Evolutionary conservation across 1,140 invertebrate species (phyloP), one percentile per base, ranked within the genome.

Genomic region (Cardiocondyla obscurior): DNA sequence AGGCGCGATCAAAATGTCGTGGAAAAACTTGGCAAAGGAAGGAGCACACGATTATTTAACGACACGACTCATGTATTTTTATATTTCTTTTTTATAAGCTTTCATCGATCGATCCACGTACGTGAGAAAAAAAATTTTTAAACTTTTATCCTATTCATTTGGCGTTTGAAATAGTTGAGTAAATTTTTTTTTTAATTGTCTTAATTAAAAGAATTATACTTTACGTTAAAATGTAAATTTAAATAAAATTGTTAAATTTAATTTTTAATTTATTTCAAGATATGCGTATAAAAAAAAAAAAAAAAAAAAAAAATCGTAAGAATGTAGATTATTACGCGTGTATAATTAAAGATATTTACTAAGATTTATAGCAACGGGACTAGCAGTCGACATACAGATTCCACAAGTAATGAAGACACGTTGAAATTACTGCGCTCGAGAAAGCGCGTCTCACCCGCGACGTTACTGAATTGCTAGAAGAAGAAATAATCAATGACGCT

Each of bases 1-100:
- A 67, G 74, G 25, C n/a, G 33, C 60, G 53, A 70, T 36, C 39
- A 22, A 79, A 79, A 42, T 62, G 42, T 30, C 14, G 65, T 36
- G 33, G 25, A 57, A 25, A 44, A 85, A 51, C 28, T 42, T 46
- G 28, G 28, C 16, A 14, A 30, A 30, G 57, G 19, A 62, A 46
- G 4, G 64, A 30, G 49, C 25, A 8, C 57, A 16, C 72, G 42
- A 49, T 49, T 33, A 39, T 76, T 65, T 51, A 67, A 25, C 1
- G 33, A 16, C 33, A 12, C 53, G 49, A 57, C 19, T 33, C 51
- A 33, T 39, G 33, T 51, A 19, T 39, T 76, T 25, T 22, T 14
- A 60, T 22, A 0, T 25, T 33, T 12, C 3, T 19, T n/a, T 22
- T 14, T 30, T 30, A 3, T 4, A 22, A 42, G 0, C 12, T 74